Percentiles rank a stretch among this genome's conserved stretches.
phyloP scores from a whole-genome alignment of 2,888 invertebrate species.

The Petrophora chlorosata region DNA sequence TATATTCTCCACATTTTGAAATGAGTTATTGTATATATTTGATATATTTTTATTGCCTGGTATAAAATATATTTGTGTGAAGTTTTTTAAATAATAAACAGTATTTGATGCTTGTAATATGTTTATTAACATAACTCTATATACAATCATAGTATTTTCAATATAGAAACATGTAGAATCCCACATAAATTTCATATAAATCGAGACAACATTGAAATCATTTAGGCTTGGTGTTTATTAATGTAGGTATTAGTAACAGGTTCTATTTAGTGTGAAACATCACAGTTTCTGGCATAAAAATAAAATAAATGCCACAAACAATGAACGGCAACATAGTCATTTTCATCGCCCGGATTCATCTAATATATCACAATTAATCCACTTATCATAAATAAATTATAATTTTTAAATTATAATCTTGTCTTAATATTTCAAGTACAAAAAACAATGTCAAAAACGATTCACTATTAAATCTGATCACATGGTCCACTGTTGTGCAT shows the following conservation, averaged over 20 bases:
- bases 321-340: conserved; percentile 59
- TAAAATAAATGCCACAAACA: conserved; percentile 62
- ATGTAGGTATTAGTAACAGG: conserved; percentile 45
- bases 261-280: conserved; percentile 42
- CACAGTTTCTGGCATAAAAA: conserved; percentile 49
- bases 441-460: conserved; percentile 80
- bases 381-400: conserved; percentile 82
- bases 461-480: conserved; percentile 78
- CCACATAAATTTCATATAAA: conserved; percentile 73
- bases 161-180: conserved; percentile 77
- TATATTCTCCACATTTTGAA: conserved; percentile 6
- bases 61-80: conserved; percentile 1
- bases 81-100: conserved; percentile 46
- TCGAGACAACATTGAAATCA: conserved; percentile 62
- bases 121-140: conserved; percentile 82
- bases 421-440: conserved; percentile 70
- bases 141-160: conserved; percentile 80
- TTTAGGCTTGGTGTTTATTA: conserved; percentile 73
- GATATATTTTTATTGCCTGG: conserved; percentile 27
- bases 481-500: conserved; percentile 79
- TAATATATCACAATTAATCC: conserved; percentile 79
- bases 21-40: conserved; percentile 1
- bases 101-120: conserved; percentile 68
- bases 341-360: conserved; percentile 61
- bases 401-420: conserved; percentile 77